phyloP scores from a whole-genome alignment of 2,113 vertebrate genomes.

The Aptenodytes forsteri region DNA sequence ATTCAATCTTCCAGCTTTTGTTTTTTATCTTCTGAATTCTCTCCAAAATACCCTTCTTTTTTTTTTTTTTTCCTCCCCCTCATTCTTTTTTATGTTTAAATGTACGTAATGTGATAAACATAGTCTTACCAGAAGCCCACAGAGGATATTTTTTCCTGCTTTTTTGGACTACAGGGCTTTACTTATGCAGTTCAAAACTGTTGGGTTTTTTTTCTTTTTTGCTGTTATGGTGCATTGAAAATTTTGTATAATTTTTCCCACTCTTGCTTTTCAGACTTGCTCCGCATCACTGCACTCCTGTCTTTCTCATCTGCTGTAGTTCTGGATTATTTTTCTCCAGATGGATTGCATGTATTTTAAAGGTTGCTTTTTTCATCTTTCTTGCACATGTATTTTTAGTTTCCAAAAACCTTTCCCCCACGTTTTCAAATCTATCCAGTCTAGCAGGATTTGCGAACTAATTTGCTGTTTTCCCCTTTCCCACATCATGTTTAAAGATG shows the following conservation, averaged over 20 bases:
- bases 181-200: neutral
- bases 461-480: conserved; percentile 9
- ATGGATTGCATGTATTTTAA: conserved; percentile 49
- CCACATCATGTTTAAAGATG: neutral
- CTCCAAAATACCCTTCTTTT: neutral
- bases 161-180: neutral
- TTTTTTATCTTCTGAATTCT: neutral
- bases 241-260: neutral
- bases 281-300: conserved; percentile 36
- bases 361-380: conserved; percentile 57
- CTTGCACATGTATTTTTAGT: conserved; percentile 54
- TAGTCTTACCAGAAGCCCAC: neutral
- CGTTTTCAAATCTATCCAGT: neutral
- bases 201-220: neutral
- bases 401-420: conserved; percentile 13
- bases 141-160: neutral
- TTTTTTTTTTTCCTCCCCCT: rapidly evolving
- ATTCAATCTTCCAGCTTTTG: neutral
- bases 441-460: conserved; percentile 40
- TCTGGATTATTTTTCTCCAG: conserved; percentile 54
- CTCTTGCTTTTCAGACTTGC: conserved; percentile 1
- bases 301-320: conserved; percentile 35
- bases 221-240: neutral
- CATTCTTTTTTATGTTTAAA: neutral
- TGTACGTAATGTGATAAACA: neutral